phyloP scores from a whole-genome alignment of 2,113 vertebrate species.

The Gasterosteus aculeatus region DNA sequence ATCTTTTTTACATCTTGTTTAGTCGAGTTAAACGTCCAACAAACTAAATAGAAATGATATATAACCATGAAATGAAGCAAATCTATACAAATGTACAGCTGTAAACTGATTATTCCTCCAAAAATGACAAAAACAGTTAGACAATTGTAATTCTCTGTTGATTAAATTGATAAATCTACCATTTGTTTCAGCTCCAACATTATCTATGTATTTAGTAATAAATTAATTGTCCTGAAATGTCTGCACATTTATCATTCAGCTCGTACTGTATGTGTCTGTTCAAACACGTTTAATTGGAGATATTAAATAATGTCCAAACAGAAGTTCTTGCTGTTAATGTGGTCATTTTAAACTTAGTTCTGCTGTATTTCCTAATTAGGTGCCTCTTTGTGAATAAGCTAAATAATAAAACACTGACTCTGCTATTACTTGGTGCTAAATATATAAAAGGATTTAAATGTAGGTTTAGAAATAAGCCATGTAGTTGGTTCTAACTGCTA shows the following conservation, averaged over 20 bases:
- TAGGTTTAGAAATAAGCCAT: constrained; percentile 43
- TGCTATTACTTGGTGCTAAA: constrained; percentile 49
- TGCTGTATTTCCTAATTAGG: constrained; percentile 30
- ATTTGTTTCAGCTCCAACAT: neutral
- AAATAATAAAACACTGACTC: constrained; percentile 33
- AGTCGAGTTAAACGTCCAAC: neutral
- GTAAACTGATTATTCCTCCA: neutral
- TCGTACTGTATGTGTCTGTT: neutral
- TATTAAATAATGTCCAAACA: neutral
- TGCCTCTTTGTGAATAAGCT: constrained; percentile 17
- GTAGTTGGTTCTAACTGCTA: constrained; percentile 49
- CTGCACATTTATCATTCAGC: neutral
- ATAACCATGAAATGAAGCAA: neutral
- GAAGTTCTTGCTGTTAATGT: neutral
- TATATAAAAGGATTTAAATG: constrained; percentile 39
- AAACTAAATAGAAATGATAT: neutral
- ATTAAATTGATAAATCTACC: neutral
- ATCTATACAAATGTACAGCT: neutral
- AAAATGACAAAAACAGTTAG: neutral
- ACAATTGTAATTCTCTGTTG: neutral
- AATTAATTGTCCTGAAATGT: neutral
- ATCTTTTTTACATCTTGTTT: neutral
- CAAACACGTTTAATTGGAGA: neutral
- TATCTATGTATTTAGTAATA: neutral
- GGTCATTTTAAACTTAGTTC: constrained; percentile 15